Evolutionary conservation across 2,888 invertebrate genomes (phyloP), one percentile per base, ranked within the genome.

Genomic region (Phoenoteleia sp.): DNA sequence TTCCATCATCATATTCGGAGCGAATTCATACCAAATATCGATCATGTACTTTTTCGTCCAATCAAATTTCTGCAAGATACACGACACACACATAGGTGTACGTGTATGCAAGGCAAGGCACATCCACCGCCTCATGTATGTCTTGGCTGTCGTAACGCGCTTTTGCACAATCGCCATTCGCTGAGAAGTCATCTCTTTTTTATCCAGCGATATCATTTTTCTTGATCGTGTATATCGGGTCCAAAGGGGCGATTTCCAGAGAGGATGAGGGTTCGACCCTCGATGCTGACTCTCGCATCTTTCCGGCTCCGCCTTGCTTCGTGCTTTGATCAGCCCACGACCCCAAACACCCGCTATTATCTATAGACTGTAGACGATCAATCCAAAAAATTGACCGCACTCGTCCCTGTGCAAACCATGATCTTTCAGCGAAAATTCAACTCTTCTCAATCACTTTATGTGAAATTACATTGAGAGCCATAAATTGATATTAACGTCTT

Each of bases 181-280:
- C 86, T 87, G 89, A 89, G 87, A 85, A 91, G 91, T 92, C 92
- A 92, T 92, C 90, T 90, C 89, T 89, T 89, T 90, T 90, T 90
- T 88, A 90, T 88, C 87, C 83, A 85, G 80, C 88, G 91, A 92
- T 93, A 93, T 93, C 93, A 92, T 92, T 93, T 93, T 93, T 92
- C 93, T 93, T 92, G 91, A 93, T 93, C 93, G 92, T 89, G 89
- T 89, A 87, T 82, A 81, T 81, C 81, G 87, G 87, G 83, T 84
- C 84, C 86, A 83, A 83, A 80, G 86, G 86, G 81, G 82, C 87
- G 83, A 87, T 79, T 79, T 79, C 66, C 76, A 66, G 76, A 77
- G 76, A 81, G 84, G 74, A 84, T 79, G 90, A 91, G 93, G 93
- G 92, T 92, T 87, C 85, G 87, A 92, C 92, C 88, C 92, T 91